Evolutionary conservation across 2,797 vertebrate genomes (phyloP).

Genomic region (Myotis vivesi): DNA sequence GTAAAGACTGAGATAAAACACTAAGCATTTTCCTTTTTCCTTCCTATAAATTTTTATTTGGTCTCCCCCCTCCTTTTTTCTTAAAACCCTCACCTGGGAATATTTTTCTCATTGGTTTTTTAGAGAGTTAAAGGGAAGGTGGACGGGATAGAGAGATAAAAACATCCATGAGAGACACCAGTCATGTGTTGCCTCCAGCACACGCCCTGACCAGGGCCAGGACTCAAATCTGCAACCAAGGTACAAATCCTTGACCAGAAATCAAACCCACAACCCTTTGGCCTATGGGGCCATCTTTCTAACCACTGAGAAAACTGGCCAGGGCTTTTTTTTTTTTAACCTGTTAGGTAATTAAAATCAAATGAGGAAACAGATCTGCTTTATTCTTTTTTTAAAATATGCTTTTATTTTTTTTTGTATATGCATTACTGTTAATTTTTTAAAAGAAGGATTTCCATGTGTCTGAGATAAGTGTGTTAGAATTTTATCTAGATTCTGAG

Average conservation of each 20-base stretch:
- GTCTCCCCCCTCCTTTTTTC: not conserved
- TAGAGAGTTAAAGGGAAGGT: too few species aligned
- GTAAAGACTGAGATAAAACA: not conserved
- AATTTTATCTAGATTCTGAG: not conserved
- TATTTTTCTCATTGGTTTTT: too few species aligned
- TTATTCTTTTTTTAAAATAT: not conserved
- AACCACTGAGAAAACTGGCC: too few species aligned
- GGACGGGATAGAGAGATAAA: too few species aligned
- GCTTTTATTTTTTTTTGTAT: not conserved
- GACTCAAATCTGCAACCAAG: too few species aligned
- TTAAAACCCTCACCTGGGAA: too few species aligned
- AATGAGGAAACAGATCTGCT: not conserved
- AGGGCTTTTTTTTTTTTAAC: not conserved
- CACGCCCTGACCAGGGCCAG: too few species aligned
- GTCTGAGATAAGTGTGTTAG: not conserved
- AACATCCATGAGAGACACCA: too few species aligned
- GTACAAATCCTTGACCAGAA: too few species aligned
- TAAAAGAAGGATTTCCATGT: not conserved
- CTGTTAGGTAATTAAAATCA: not conserved
- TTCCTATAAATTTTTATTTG: not conserved
- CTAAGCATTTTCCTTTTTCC: not conserved
- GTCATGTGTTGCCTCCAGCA: too few species aligned
- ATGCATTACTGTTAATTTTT: not conserved
- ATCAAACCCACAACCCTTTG: too few species aligned
- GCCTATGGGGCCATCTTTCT: too few species aligned